phyloP scores from a whole-genome alignment of 2,113 vertebrate species.

The Brachirus orientalis region DNA sequence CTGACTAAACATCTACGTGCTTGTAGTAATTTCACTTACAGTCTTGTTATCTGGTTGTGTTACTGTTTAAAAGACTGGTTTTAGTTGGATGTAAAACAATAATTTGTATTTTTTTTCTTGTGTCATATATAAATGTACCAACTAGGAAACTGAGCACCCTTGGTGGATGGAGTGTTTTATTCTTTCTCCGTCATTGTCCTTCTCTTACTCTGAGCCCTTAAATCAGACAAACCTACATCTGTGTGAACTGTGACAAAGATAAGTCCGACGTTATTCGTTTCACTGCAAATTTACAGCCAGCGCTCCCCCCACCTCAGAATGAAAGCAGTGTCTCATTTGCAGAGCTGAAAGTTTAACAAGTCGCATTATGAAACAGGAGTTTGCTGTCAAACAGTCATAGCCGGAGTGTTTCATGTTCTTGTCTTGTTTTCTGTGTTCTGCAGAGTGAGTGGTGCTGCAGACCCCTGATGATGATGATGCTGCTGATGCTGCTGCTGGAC shows the following conservation, averaged over 20 bases:
- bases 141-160: no score
- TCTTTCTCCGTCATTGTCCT: no score
- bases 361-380: slow-evolving; percentile 31
- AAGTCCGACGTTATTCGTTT: background rate
- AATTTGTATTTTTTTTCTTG: background rate
- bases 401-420: slow-evolving; percentile 2
- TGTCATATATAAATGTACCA: no score
- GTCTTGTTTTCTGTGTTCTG: slow-evolving; percentile 29
- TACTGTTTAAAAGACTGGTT: no score
- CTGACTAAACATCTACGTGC: no score
- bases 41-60: no score
- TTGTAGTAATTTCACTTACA: no score
- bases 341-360: slow-evolving; percentile 8
- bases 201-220: no score
- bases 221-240: background rate
- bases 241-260: background rate
- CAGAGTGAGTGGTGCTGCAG: slow-evolving; percentile 44
- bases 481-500: slow-evolving; percentile 5
- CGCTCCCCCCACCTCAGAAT: slow-evolving; percentile 24
- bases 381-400: slow-evolving; percentile 51
- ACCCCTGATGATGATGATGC: slow-evolving; percentile 5
- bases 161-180: no score
- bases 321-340: slow-evolving; percentile 38
- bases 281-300: slow-evolving; percentile 8
- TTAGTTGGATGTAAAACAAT: no score